These are phyloP conservation scores for Drosophila leonis DNA, from an alignment of 2,888 invertebrate species.

Conservation along the genomic window DNA sequence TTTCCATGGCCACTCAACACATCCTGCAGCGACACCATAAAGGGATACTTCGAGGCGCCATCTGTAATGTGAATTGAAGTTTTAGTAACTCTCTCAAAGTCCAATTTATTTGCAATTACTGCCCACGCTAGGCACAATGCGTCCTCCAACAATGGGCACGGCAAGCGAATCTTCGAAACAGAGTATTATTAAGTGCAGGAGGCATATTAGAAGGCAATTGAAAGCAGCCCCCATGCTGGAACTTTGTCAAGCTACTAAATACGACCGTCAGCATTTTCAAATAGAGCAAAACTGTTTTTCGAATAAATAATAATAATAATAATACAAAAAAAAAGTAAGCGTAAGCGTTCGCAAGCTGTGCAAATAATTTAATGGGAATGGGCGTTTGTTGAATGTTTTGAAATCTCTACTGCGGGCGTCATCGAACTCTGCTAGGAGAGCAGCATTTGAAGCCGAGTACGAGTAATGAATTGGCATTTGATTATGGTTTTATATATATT, in stretches of 20 bases:
- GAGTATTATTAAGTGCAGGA: constrained; percentile 17
- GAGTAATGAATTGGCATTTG: not conserved
- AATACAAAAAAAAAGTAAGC: constrained; percentile 46
- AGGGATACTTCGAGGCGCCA: constrained; percentile 76
- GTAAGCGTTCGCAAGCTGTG: constrained; percentile 73
- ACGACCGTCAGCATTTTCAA: constrained; percentile 45
- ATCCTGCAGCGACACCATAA: constrained; percentile 83
- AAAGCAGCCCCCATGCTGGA: constrained; percentile 57
- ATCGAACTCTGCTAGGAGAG: constrained; percentile 26
- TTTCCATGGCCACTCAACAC: constrained; percentile 8
- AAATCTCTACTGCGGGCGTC: constrained; percentile 67
- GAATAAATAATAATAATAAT: constrained; percentile 46
- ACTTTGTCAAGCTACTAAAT: constrained; percentile 59
- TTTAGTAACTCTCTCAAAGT: constrained; percentile 16
- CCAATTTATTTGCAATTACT: constrained; percentile 43
- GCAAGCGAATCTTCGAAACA: constrained; percentile 30
- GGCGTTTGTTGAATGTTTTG: constrained; percentile 65
- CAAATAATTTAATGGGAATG: constrained; percentile 67
- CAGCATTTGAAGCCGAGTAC: not conserved
- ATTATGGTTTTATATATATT: not conserved
- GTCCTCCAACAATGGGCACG: constrained; percentile 81
- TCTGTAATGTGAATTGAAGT: constrained; percentile 34
- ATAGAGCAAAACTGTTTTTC: constrained; percentile 50
- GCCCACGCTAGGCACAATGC: constrained; percentile 65
- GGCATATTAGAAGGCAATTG: constrained; percentile 23